These are phyloP conservation scores for Pseudococcus viburni DNA, from an alignment of 2,888 invertebrate species.

Conservation along the genomic window DNA sequence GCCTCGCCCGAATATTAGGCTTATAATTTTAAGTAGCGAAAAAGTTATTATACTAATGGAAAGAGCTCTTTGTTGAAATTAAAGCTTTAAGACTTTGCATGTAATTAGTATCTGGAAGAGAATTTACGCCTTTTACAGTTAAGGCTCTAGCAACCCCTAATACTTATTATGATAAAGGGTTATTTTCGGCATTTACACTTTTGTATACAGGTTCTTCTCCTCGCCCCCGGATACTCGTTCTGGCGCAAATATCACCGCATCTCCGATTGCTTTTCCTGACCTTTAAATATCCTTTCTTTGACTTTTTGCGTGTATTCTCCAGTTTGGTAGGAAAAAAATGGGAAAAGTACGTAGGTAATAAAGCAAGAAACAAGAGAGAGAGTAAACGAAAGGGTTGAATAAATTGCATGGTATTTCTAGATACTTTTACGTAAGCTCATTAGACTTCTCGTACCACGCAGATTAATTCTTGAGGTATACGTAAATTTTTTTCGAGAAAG, in stretches of 20 bases:
- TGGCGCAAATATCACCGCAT: slow-evolving; percentile 64
- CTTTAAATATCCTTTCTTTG: slow-evolving; percentile 58
- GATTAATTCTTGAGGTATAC: slow-evolving; percentile 36
- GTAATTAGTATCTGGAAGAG: slow-evolving; percentile 66
- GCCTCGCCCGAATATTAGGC: slow-evolving; percentile 64
- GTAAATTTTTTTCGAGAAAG: not conserved
- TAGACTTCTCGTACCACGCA: not conserved
- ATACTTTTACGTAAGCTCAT: slow-evolving; percentile 18
- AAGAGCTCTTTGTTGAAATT: slow-evolving; percentile 66
- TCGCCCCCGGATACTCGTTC: not conserved
- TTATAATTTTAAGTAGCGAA: slow-evolving; percentile 67
- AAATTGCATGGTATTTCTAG: slow-evolving; percentile 15
- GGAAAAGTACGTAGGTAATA: not conserved
- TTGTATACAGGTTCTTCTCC: slow-evolving; percentile 52
- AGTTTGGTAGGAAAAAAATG: not conserved
- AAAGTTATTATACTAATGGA: slow-evolving; percentile 67
- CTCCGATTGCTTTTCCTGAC: slow-evolving; percentile 51
- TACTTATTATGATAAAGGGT: slow-evolving; percentile 66
- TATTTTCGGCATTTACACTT: slow-evolving; percentile 64
- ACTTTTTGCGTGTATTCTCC: slow-evolving; percentile 51
- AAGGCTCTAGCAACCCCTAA: slow-evolving; percentile 64
- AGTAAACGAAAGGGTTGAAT: slow-evolving; percentile 55
- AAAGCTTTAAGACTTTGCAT: slow-evolving; percentile 66
- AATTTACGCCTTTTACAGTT: slow-evolving; percentile 65
- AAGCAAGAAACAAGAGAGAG: not conserved